A percentile compares a stretch with the other conserved stretches of the same genome.
Conservation (phyloP, 2,113 vertebrate genomes). For the Serinus canaria region DNA sequence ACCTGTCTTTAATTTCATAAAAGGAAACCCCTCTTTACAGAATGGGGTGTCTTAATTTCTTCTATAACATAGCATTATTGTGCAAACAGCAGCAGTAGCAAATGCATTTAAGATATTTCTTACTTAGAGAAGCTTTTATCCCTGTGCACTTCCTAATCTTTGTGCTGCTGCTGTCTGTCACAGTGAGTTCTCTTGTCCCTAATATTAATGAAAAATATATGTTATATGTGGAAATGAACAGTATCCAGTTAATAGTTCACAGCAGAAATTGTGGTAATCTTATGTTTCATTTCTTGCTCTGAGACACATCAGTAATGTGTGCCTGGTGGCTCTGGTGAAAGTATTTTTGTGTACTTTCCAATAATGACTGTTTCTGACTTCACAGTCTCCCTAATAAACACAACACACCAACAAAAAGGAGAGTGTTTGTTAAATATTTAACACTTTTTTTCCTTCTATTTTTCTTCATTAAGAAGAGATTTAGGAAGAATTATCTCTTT, state of each 20-base stretch:
- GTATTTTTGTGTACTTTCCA: background rate
- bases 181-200: background rate
- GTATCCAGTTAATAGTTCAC: background rate
- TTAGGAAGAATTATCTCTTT: background rate
- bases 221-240: background rate
- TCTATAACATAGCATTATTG: background rate
- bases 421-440: background rate
- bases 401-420: background rate
- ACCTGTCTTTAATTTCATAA: conserved; percentile 56
- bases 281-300: background rate
- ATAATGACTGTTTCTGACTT: background rate
- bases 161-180: background rate
- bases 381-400: background rate
- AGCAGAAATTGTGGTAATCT: background rate
- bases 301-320: background rate
- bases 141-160: background rate
- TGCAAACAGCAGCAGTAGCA: background rate
- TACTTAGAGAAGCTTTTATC: background rate
- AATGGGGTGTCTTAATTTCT: background rate
- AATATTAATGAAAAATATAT: background rate
- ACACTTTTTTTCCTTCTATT: background rate
- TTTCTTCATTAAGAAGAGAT: background rate
- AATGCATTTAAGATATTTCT: background rate
- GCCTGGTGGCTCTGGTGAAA: background rate
- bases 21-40: background rate